These are phyloP conservation scores for Hirudinaria manillensis DNA, from an alignment of 2,888 invertebrate species.

Conservation along the genomic window DNA sequence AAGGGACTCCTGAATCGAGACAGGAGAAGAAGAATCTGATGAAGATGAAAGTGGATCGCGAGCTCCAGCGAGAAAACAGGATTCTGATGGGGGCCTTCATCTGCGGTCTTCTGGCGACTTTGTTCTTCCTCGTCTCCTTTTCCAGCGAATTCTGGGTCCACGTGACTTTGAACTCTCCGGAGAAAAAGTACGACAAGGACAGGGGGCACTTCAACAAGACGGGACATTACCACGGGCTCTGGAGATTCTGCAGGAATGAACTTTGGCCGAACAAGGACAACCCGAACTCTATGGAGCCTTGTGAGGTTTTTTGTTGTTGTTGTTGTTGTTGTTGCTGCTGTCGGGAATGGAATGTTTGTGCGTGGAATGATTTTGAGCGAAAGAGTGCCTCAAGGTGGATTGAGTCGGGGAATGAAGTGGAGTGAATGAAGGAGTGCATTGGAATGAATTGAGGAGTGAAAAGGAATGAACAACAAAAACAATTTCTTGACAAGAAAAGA, in stretches of 20 bases:
- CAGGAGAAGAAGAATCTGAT: slow-evolving; percentile 9
- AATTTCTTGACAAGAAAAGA: no score
- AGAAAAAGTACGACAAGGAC: slow-evolving; percentile 23
- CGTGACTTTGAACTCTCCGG: slow-evolving; percentile 18
- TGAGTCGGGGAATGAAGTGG: no score
- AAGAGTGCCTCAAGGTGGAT: no score
- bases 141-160: slow-evolving; percentile 31
- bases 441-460: no score
- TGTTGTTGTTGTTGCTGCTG: no score
- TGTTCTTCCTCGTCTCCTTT: slow-evolving; percentile 31
- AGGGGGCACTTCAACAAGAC: slow-evolving; percentile 25
- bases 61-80: slow-evolving; percentile 15
- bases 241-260: slow-evolving; percentile 34
- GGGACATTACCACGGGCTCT: slow-evolving; percentile 34
- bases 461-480: no score
- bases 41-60: not conserved
- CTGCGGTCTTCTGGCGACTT: slow-evolving; percentile 22
- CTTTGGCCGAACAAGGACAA: slow-evolving; percentile 20
- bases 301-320: no score
- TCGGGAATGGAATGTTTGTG: no score
- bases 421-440: no score
- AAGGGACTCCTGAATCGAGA: not conserved
- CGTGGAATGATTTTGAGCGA: no score
- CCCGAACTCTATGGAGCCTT: not conserved
- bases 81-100: slow-evolving; percentile 27